A percentile compares a stretch with the other conserved stretches of the same genome.
These are phyloP conservation scores for Aphelocoma californica DNA, from an alignment of 2,797 vertebrate genomes.

Conservation along the genomic window DNA sequence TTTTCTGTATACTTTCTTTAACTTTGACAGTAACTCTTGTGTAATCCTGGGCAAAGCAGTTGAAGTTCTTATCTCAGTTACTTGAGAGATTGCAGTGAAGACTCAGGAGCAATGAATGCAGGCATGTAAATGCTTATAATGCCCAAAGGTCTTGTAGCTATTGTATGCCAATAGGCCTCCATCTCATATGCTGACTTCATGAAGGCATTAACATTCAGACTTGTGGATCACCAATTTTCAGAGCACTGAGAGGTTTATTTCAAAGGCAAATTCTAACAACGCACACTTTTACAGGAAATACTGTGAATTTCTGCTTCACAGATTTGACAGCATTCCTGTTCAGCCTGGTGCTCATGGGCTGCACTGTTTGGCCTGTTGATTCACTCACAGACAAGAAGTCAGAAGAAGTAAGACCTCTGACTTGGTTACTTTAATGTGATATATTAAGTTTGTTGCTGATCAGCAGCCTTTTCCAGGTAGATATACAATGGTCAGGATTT, in stretches of 20 bases:
- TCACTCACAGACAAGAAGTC: neutral
- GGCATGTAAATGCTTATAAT: neutral
- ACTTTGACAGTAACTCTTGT: neutral
- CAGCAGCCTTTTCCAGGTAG: neutral
- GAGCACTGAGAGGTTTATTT: neutral
- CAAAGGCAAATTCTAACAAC: neutral
- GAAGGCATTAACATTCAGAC: neutral
- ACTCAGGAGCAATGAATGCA: neutral
- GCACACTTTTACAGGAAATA: neutral
- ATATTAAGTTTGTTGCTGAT: neutral
- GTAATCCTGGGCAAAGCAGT: neutral
- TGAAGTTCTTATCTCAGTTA: neutral
- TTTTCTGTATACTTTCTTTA: neutral
- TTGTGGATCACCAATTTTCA: neutral
- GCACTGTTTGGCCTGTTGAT: neutral
- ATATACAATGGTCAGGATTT: neutral
- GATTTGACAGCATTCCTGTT: neutral
- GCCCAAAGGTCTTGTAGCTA: neutral
- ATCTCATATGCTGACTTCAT: neutral
- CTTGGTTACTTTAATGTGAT: neutral
- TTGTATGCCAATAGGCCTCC: neutral
- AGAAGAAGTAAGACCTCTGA: neutral
- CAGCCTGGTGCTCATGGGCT: neutral
- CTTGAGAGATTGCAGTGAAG: neutral
- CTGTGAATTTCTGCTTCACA: neutral